A percentile compares a stretch with the other conserved stretches of the same genome.
phyloP scores from a whole-genome alignment of 2,797 vertebrate species.

The Bradypodion ventrale region DNA sequence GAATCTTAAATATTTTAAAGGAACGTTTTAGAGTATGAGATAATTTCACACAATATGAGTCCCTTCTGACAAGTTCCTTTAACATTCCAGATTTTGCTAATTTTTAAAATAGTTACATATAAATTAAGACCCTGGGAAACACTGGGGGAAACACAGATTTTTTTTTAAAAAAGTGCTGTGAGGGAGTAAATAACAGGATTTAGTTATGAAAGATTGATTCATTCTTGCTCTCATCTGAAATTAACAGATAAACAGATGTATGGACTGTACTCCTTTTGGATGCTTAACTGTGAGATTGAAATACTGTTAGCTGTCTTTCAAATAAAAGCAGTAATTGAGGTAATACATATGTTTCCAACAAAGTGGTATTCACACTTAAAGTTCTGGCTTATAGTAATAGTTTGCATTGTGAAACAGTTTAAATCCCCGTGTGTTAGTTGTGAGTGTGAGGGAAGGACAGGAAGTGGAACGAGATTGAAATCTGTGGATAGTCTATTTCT shows the following conservation, averaged over 20 bases:
- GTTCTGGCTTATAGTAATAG: not conserved
- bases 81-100: not conserved
- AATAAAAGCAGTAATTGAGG: not conserved
- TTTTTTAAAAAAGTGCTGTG: not conserved
- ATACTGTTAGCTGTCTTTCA: not conserved
- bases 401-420: not conserved
- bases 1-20: constrained; percentile 45
- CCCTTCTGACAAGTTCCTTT: not conserved
- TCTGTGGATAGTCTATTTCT: constrained; percentile 16
- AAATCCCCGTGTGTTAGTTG: not conserved
- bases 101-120: constrained; percentile 31
- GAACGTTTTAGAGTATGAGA: constrained; percentile 36
- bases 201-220: not conserved
- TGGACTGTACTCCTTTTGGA: not conserved
- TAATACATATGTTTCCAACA: constrained; percentile 3
- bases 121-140: constrained; percentile 23
- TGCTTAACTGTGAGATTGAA: not conserved
- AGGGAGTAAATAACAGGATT: not conserved
- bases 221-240: not conserved
- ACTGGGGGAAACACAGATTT: constrained; percentile 35
- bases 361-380: constrained; percentile 24
- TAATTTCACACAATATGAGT: constrained; percentile 27
- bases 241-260: constrained; percentile 9
- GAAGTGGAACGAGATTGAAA: no score
- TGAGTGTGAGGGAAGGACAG: not conserved